Conservation (phyloP, 2,113 vertebrate species). For the Nettapus auritus region DNA sequence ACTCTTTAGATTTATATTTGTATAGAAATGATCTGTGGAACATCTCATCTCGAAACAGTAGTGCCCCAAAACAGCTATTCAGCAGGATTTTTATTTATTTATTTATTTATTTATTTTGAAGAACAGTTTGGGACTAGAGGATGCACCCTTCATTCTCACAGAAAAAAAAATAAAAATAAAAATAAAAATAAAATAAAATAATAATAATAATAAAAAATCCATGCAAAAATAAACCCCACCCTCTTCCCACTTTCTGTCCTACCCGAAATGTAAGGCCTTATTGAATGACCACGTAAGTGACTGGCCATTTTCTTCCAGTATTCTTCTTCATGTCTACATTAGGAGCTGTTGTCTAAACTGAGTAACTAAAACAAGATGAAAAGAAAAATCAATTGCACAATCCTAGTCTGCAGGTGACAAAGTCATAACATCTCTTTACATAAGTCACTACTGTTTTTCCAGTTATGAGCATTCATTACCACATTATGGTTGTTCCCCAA, state of each 20-base stretch:
- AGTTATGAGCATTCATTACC: background rate
- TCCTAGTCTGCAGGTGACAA: conserved; percentile 58
- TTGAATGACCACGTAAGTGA: background rate
- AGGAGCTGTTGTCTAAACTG: conserved; percentile 19
- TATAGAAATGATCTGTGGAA: conserved; percentile 78
- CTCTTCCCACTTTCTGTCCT: background rate
- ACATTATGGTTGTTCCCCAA: background rate
- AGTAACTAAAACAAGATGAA: conserved; percentile 7
- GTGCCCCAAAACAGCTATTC: conserved; percentile 49
- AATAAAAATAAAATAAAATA: too few species aligned
- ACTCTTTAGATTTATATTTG: conserved; percentile 79
- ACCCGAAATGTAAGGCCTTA: background rate
- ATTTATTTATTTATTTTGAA: background rate
- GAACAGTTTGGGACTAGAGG: conserved; percentile 57
- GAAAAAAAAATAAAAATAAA: background rate
- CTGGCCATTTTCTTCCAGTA: background rate
- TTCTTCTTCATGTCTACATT: background rate
- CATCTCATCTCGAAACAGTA: conserved; percentile 58
- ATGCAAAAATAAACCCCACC: conserved; percentile 37
- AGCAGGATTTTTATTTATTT: background rate
- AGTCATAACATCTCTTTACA: conserved; percentile 8
- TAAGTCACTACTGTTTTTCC: conserved; percentile 14
- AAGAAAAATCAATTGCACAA: conserved; percentile 55
- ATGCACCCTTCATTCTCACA: conserved; percentile 58
- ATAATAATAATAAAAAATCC: background rate